phyloP scores from a whole-genome alignment of 92 coral and sea anemone genomes.

The Porites divaricata region DNA sequence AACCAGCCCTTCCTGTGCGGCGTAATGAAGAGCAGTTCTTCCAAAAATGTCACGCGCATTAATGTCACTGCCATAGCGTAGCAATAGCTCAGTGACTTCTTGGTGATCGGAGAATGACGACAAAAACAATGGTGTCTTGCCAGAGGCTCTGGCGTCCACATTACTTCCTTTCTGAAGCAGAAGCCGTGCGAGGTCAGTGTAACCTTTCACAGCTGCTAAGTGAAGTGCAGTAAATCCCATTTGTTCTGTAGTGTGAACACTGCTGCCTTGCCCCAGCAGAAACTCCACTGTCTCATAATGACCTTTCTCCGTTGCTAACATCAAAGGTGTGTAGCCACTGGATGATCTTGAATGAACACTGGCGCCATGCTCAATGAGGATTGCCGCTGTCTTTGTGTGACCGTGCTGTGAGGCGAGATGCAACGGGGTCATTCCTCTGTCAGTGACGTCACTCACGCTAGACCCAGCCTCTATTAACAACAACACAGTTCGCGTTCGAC shows the following conservation, averaged over 20 bases:
- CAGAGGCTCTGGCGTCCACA: constrained; percentile 83
- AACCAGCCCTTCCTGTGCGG: constrained; percentile 81
- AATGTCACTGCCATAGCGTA: constrained; percentile 74
- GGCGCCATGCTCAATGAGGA: constrained; percentile 72
- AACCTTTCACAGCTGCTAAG: constrained; percentile 76
- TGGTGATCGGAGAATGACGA: constrained; percentile 72
- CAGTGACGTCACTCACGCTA: constrained; percentile 63
- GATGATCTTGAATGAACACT: constrained; percentile 71
- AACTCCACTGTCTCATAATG: constrained; percentile 68
- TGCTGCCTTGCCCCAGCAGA: constrained; percentile 61
- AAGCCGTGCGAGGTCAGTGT: constrained; percentile 66
- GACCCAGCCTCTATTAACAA: constrained; percentile 74
- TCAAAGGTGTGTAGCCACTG: constrained; percentile 75
- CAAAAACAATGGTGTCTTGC: constrained; percentile 77
- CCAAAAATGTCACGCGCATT: constrained; percentile 83
- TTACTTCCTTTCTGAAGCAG: constrained; percentile 72
- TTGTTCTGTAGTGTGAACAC: constrained; percentile 73
- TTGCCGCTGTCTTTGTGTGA: constrained; percentile 68
- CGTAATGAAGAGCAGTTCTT: constrained; percentile 84
- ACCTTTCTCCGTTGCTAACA: constrained; percentile 75
- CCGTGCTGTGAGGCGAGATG: constrained; percentile 77
- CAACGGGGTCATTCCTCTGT: constrained; percentile 74
- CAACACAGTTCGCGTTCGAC: constrained; percentile 60
- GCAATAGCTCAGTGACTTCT: constrained; percentile 71
- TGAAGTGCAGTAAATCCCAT: constrained; percentile 84